phyloP scores from a whole-genome alignment of 2,888 invertebrate genomes.

The Aporophyla nigra region DNA sequence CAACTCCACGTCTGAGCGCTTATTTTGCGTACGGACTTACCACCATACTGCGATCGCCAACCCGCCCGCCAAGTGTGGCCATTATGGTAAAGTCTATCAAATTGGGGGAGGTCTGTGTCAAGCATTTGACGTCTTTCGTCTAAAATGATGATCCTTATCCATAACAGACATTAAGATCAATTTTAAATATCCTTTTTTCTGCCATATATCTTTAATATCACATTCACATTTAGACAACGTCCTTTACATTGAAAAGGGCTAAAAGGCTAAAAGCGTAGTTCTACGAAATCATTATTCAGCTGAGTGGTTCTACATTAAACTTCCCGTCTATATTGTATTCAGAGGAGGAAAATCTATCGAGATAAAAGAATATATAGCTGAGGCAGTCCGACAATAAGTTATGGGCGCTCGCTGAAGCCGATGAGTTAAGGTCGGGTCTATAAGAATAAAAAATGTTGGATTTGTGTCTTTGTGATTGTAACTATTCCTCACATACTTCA shows the following conservation, averaged over 20 bases:
- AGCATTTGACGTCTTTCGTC: too few relatives aligned
- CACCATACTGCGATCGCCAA: too few relatives aligned
- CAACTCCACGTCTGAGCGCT: too few relatives aligned
- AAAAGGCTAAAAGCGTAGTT: slow-evolving; percentile 19
- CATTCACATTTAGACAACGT: slow-evolving; percentile 8
- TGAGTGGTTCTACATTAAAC: slow-evolving; percentile 58
- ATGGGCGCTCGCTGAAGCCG: slow-evolving; percentile 58
- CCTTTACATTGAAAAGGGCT: slow-evolving; percentile 17
- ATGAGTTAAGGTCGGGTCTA: slow-evolving; percentile 59
- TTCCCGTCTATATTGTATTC: slow-evolving; percentile 57
- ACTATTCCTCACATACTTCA: slow-evolving; percentile 43
- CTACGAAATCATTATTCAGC: slow-evolving; percentile 50
- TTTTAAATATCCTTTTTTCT: too few relatives aligned
- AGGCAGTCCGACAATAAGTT: slow-evolving; percentile 60
- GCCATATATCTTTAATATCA: too few relatives aligned
- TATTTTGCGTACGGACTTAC: too few relatives aligned
- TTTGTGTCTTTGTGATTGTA: slow-evolving; percentile 53
- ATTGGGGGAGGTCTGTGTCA: too few relatives aligned
- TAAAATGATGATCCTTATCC: too few relatives aligned
- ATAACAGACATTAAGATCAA: too few relatives aligned
- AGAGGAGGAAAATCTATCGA: slow-evolving; percentile 60
- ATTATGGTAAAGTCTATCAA: too few relatives aligned
- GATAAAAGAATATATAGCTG: slow-evolving; percentile 62
- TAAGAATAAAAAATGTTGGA: slow-evolving; percentile 62
- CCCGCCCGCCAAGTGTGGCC: too few relatives aligned